A percentile compares a stretch with the other conserved stretches of the same genome.
Evolutionary conservation across 2,797 vertebrate genomes (phyloP).

Genomic region (Artibeus jamaicensis): DNA sequence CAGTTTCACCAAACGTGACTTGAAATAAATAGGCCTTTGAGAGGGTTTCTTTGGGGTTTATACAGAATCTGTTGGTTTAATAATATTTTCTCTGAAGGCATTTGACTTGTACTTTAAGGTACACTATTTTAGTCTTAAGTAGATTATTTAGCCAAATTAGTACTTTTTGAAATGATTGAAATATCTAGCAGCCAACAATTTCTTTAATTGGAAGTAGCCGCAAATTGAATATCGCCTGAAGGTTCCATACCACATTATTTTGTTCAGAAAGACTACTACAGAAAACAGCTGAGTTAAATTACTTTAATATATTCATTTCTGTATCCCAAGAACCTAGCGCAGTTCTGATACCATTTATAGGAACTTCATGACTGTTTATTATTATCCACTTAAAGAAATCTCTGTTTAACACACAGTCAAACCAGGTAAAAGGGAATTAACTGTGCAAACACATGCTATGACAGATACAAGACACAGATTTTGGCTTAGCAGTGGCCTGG

Average conservation of each 20-base stretch:
- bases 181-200: not conserved
- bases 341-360: not conserved
- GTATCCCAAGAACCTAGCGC: not conserved
- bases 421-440: not conserved
- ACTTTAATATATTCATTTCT: not conserved
- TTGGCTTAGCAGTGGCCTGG: not conserved
- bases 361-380: not conserved
- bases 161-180: constrained; percentile 16
- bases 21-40: constrained; percentile 32
- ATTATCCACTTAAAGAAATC: not conserved
- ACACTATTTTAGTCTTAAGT: not conserved
- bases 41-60: not conserved
- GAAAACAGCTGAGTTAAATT: not conserved
- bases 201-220: not conserved
- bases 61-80: not conserved
- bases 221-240: not conserved
- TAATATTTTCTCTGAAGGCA: constrained; percentile 9
- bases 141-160: constrained; percentile 24
- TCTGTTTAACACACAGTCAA: not conserved
- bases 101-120: constrained; percentile 36
- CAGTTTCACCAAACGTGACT: constrained; percentile 45
- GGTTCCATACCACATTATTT: not conserved
- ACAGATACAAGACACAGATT: not conserved
- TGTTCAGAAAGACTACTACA: not conserved
- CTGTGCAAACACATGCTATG: not conserved